Conservation (phyloP, 2,888 invertebrate species). For the Hypolimnas misippus region DNA sequence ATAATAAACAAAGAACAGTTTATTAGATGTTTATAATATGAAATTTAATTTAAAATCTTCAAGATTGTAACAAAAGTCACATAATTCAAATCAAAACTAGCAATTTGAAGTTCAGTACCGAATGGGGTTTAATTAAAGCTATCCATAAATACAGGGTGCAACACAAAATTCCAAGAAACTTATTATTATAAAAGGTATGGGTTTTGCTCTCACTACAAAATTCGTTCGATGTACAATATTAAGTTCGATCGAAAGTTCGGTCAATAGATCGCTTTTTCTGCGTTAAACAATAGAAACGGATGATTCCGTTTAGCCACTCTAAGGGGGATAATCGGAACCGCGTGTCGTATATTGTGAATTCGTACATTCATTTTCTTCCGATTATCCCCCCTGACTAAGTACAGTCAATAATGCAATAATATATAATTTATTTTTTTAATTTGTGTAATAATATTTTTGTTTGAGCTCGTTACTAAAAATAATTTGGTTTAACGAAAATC, state of each 20-base stretch:
- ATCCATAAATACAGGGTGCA: background rate
- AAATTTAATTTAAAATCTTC: background rate
- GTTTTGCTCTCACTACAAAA: slow-evolving; percentile 16
- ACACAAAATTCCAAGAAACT: background rate
- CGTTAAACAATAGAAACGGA: background rate
- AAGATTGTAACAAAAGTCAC: background rate
- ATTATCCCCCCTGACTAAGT: no score
- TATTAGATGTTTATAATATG: background rate
- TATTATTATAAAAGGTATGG: background rate
- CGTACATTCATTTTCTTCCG: no score
- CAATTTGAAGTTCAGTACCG: background rate
- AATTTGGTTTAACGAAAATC: no score
- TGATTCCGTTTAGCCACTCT: no score
- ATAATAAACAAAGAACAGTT: background rate
- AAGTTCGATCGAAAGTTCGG: slow-evolving; percentile 36
- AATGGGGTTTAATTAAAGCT: background rate
- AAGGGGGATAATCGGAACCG: no score
- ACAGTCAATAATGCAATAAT: no score
- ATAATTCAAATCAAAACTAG: background rate
- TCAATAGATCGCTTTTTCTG: slow-evolving; percentile 17
- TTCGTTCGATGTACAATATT: slow-evolving; percentile 38
- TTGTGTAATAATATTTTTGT: no score
- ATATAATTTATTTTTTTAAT: no score
- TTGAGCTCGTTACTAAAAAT: no score
- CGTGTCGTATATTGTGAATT: no score